phyloP scores from a whole-genome alignment of 2,888 invertebrate species.

The Tipula helvola region DNA sequence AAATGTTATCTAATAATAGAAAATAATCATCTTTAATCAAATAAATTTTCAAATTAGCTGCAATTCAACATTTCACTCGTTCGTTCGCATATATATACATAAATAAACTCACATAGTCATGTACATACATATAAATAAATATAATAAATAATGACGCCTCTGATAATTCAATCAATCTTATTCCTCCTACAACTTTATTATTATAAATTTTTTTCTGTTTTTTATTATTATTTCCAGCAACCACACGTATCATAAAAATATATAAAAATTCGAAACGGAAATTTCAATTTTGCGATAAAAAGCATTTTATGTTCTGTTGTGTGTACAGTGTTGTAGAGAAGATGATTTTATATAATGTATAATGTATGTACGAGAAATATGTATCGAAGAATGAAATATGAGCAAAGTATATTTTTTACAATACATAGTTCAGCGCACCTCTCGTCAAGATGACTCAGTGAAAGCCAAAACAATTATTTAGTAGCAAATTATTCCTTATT shows the following conservation, averaged over 20 bases:
- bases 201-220: background rate
- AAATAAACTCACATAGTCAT: background rate
- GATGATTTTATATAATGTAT: background rate
- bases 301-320: background rate
- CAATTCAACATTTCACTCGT: background rate
- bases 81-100: background rate
- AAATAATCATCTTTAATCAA: background rate
- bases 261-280: background rate
- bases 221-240: background rate
- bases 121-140: background rate
- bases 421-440: too few relatives aligned
- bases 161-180: slow-evolving; percentile 4
- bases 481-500: too few relatives aligned
- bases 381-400: too few relatives aligned
- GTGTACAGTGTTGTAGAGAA: background rate
- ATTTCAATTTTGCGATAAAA: background rate
- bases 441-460: too few relatives aligned
- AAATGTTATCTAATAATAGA: background rate
- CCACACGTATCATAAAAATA: background rate
- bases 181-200: background rate
- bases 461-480: too few relatives aligned
- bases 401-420: too few relatives aligned
- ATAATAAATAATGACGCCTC: background rate
- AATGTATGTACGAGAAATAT: background rate
- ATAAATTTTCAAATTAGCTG: background rate